A percentile compares a stretch with the other conserved stretches of the same genome.
Conservation (phyloP, 2,797 vertebrate genomes). For the Brachyalestes nurse region DNA sequence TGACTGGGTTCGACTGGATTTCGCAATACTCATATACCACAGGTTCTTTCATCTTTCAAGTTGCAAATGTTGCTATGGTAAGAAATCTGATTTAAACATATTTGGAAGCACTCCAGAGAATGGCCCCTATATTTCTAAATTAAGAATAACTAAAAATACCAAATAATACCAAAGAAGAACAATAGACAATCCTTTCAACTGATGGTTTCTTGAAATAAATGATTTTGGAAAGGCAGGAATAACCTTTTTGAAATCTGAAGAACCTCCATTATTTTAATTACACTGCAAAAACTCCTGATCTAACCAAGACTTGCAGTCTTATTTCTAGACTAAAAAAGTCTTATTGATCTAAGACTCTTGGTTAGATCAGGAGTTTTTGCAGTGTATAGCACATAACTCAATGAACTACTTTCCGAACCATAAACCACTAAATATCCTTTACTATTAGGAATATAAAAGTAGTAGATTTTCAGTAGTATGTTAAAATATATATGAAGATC, state of each 20-base stretch:
- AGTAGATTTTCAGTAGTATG: not conserved
- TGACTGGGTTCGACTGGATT: constrained; percentile 29
- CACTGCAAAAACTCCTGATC: too few species aligned
- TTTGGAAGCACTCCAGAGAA: not conserved
- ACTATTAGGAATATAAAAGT: not conserved
- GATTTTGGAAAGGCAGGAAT: too few species aligned
- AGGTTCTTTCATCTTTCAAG: constrained; percentile 42
- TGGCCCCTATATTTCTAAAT: not conserved
- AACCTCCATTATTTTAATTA: too few species aligned
- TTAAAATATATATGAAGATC: constrained; percentile 27
- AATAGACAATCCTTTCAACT: not conserved
- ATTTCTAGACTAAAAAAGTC: too few species aligned
- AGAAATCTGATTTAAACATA: not conserved
- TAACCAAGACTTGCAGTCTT: too few species aligned
- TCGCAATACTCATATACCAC: constrained; percentile 56
- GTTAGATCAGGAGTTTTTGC: too few species aligned
- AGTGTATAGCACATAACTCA: too few species aligned
- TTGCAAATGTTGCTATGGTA: not conserved
- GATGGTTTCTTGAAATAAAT: too few species aligned
- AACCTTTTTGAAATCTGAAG: too few species aligned
- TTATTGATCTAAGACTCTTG: too few species aligned
- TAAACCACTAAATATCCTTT: not conserved
- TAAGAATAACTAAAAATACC: not conserved
- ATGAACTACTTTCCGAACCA: too few species aligned
- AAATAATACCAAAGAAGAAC: not conserved